Percentiles rank a stretch among this genome's conserved stretches.
These are phyloP conservation scores for Delia radicum DNA, from an alignment of 1,140 invertebrate species.

Conservation along the genomic window DNA sequence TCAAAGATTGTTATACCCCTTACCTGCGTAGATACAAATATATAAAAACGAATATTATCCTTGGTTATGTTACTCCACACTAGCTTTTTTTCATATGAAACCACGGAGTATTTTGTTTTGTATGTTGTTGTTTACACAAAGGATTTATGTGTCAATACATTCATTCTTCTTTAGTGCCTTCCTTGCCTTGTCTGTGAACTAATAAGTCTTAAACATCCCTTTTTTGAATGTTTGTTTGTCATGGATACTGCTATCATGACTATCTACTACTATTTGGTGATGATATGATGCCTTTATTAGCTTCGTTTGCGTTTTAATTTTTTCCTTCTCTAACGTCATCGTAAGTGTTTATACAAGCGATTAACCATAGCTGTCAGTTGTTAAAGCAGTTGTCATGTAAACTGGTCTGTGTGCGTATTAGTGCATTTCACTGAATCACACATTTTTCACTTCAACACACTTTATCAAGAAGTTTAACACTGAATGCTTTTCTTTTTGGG, in stretches of 20 bases:
- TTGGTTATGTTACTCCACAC: not conserved
- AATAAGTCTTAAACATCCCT: not conserved
- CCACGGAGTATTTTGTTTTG: constrained; percentile 13
- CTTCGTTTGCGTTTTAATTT: not conserved
- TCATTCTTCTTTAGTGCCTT: not conserved
- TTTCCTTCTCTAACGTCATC: not conserved
- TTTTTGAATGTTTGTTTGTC: not conserved
- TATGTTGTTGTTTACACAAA: constrained; percentile 15
- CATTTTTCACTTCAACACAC: not conserved
- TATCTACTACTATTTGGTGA: not conserved
- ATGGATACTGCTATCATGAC: not conserved
- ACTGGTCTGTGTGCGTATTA: not conserved
- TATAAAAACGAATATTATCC: not conserved
- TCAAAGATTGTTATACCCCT: too few species aligned
- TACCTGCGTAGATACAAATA: too few species aligned
- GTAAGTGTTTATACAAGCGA: not conserved
- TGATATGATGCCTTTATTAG: not conserved
- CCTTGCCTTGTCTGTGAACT: not conserved
- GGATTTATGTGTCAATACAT: constrained; percentile 15
- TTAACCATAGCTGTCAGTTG: constrained; percentile 1
- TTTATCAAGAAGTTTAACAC: not conserved
- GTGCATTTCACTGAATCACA: not conserved
- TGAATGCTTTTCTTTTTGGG: not conserved
- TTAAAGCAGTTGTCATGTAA: constrained; percentile 4
- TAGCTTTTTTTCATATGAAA: not conserved